Base-by-base conservation (phyloP, 2,113 vertebrate genomes). In the Eubucco bourcierii region DNA sequence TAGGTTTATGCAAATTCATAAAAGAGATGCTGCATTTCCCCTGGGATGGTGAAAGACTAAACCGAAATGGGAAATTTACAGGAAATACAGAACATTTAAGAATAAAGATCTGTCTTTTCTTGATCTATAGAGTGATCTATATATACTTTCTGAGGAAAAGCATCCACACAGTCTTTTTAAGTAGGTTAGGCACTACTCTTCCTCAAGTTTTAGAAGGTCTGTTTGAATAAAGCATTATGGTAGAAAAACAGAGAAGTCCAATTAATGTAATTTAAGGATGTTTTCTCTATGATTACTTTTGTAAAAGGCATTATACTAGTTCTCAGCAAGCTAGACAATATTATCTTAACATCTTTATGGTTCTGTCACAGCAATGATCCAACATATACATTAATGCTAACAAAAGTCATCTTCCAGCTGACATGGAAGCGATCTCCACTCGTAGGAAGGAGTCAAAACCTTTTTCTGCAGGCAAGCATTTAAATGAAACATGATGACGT, bases 1-100 rank as follows among this genome's bases (percentile, higher is more conserved):
- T 92, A 95, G 90, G 87, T 96, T 82, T 56, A 85, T 82, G 72
- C 65, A 87, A 82, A 90, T 91, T 92, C 78, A 92, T 72, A 85
- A 46, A 12, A 90, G 60, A 90, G 65, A 90, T n/a, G 55, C 25
- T 82, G 31, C 41, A 74, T 74, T 94, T 93, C 90, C 67, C 84
- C 44, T 60, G 44, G 87, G 80, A 87, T 67, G 84, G 19, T 16
- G 70, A 70, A 86, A 86, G 77, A 37, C 80, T 77, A 78, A 41
- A 65, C 58, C 64, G 52, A 76, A 93, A 80, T 2, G 77, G n/a
- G 37, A 84, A 86, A 76, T 61, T 50, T 86, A 68, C 71, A 95
- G 64, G 55, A 84, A 87, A 87, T 23, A 80, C 50, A 67, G 65
- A 85, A 83, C 7, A 0, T 80, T 93, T 80, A 68, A 64, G 88